Evolutionary conservation across 2,113 vertebrate species (phyloP).

Genomic region (Cygnus buccinator): DNA sequence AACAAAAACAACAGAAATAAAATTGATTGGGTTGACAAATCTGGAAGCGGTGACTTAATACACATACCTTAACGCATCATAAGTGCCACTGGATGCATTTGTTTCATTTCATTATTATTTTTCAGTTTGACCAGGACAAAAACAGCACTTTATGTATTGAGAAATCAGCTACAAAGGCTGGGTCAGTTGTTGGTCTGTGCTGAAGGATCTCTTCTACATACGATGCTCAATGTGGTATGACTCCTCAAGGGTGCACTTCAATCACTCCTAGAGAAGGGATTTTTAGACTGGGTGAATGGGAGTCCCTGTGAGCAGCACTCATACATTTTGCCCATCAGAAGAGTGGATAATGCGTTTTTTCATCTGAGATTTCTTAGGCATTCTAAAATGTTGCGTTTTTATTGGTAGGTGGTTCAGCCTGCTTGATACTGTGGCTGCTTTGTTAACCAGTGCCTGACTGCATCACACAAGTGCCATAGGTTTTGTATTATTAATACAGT

Average conservation of each 20-base stretch:
- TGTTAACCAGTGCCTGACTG: background rate
- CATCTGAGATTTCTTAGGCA: background rate
- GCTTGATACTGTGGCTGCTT: background rate
- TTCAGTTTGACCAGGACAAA: background rate
- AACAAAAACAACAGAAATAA: background rate
- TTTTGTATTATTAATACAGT: background rate
- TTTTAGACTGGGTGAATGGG: background rate
- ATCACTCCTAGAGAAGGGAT: background rate
- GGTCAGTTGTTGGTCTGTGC: background rate
- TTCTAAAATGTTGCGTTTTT: slow-evolving; percentile 24
- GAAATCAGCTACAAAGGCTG: background rate
- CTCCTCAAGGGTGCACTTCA: background rate
- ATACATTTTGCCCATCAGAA: background rate
- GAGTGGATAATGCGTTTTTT: background rate
- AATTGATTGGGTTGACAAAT: background rate
- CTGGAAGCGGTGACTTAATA: background rate
- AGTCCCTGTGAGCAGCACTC: background rate
- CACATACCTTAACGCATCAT: background rate
- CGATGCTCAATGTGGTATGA: background rate
- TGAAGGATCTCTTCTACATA: background rate
- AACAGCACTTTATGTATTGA: background rate
- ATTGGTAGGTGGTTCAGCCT: background rate
- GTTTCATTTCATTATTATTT: background rate
- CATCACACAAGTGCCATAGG: background rate
- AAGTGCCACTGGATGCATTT: background rate